Percentiles rank a stretch among this genome's conserved stretches.
Conservation (phyloP, 2,888 invertebrate genomes). For the Schizotus pectinicornis region DNA sequence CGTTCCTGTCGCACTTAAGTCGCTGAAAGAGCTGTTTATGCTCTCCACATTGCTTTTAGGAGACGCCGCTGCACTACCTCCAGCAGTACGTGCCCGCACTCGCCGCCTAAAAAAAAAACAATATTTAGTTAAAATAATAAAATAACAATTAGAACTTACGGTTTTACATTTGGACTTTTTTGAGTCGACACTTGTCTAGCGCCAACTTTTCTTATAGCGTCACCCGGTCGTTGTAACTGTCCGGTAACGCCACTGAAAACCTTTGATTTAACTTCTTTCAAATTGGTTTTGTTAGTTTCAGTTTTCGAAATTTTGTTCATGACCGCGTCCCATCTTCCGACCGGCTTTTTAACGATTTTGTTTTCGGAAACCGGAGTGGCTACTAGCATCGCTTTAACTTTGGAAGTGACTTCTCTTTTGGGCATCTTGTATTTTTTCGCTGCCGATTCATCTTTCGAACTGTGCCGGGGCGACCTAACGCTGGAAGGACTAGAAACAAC, state of each 20-base stretch:
- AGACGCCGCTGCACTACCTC: slow-evolving; percentile 65
- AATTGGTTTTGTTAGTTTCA: slow-evolving; percentile 73
- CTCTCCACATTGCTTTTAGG: slow-evolving; percentile 57
- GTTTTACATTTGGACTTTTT: slow-evolving; percentile 48
- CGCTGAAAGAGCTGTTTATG: slow-evolving; percentile 75
- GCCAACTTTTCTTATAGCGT: slow-evolving; percentile 29
- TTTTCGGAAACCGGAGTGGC: slow-evolving; percentile 65
- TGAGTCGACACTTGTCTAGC: slow-evolving; percentile 36
- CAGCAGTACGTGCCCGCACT: slow-evolving; percentile 59
- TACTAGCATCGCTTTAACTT: slow-evolving; percentile 76
- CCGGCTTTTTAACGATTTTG: slow-evolving; percentile 61
- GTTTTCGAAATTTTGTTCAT: slow-evolving; percentile 81
- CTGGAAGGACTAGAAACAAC: slow-evolving; percentile 50
- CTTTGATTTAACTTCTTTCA: slow-evolving; percentile 89
- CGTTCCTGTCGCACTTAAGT: slow-evolving; percentile 65
- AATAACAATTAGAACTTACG: slow-evolving; percentile 42
- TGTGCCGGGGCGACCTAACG: slow-evolving; percentile 48
- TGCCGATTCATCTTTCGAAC: slow-evolving; percentile 58
- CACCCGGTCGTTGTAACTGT: slow-evolving; percentile 21
- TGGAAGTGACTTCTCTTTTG: slow-evolving; percentile 76
- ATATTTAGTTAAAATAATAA: slow-evolving; percentile 1
- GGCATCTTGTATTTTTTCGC: slow-evolving; percentile 80
- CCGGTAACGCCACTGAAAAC: slow-evolving; percentile 53
- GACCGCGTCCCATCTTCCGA: slow-evolving; percentile 82
- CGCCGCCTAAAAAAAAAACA: slow-evolving; percentile 56